phyloP scores from a whole-genome alignment of 2,113 vertebrate species.

The Myotis davidii region DNA sequence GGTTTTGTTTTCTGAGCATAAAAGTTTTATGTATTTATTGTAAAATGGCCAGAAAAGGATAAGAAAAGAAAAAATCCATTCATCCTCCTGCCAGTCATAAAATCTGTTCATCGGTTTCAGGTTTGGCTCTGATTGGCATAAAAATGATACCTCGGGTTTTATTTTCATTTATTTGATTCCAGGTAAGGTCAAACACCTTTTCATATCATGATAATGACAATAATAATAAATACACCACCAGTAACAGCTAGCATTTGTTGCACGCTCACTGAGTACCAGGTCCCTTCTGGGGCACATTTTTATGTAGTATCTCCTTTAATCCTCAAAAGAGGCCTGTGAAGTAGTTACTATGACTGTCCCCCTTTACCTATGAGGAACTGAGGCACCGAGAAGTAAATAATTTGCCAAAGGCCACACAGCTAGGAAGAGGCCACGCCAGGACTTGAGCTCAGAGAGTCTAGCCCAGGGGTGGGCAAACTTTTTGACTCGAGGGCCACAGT shows the following conservation, averaged over 20 bases:
- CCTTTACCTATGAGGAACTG: neutral
- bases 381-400: neutral
- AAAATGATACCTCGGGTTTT: neutral
- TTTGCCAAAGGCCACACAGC: neutral
- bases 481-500: too few relatives aligned
- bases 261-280: neutral
- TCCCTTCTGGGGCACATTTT: neutral
- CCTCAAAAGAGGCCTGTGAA: neutral
- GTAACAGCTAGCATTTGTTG: neutral
- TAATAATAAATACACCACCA: neutral
- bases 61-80: neutral
- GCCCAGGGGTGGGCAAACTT: too few relatives aligned
- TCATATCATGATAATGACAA: neutral
- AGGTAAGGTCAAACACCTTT: neutral
- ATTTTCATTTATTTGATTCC: neutral
- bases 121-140: neutral
- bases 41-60: neutral
- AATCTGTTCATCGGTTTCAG: neutral
- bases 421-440: neutral
- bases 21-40: neutral
- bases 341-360: neutral
- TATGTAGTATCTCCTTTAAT: neutral
- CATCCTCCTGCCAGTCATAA: neutral
- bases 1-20: neutral
- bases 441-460: neutral